Conservation (phyloP, 2,797 vertebrate genomes). For the Parauchenoglanis ngamensis region DNA sequence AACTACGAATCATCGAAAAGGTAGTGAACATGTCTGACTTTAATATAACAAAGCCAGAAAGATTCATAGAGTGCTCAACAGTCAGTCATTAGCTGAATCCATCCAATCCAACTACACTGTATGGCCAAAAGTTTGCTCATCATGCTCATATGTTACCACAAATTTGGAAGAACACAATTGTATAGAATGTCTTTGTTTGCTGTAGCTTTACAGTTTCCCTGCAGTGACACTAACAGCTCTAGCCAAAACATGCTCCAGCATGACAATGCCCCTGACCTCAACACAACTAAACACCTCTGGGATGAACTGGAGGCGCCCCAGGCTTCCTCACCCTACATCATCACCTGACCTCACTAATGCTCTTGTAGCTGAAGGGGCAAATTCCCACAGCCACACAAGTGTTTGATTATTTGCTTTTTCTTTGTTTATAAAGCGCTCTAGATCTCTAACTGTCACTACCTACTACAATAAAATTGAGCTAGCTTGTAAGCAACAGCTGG, state of each 20-base stretch:
- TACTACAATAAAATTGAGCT: not conserved
- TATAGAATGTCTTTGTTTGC: not conserved
- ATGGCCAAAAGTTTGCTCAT: not conserved
- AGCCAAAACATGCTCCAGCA: not conserved
- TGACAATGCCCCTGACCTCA: not conserved
- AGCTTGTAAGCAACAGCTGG: not conserved
- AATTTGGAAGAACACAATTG: not conserved
- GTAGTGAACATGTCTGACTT: not conserved
- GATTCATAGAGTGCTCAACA: not conserved
- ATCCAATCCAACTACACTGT: not conserved
- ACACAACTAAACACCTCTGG: not conserved
- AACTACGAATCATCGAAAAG: not conserved
- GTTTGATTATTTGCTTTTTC: not conserved
- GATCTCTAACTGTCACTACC: not conserved
- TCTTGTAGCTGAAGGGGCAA: not conserved
- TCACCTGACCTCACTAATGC: not conserved
- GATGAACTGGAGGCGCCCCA: not conserved
- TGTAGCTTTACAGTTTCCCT: not conserved
- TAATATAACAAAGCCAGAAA: not conserved
- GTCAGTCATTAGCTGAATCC: not conserved
- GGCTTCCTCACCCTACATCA: not conserved
- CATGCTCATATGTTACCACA: not conserved
- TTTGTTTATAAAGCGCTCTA: not conserved
- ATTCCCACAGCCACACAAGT: not conserved
- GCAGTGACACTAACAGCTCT: not conserved